Evolutionary conservation across 1,140 invertebrate species (phyloP).

Genomic region (Galendromus occidentalis): DNA sequence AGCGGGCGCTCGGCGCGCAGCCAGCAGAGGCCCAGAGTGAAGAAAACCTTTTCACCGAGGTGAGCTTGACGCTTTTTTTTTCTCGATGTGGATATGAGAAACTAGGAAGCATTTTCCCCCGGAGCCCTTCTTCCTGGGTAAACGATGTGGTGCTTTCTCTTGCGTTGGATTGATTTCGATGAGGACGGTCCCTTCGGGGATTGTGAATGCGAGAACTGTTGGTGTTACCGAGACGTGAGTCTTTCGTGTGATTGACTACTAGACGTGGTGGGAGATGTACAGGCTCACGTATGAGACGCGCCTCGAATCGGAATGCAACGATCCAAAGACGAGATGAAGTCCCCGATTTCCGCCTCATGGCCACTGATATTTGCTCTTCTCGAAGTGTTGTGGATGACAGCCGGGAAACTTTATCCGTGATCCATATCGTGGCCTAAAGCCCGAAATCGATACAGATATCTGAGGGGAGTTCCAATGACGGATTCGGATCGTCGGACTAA

Average conservation of each 20-base stretch:
- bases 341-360: too few relatives aligned
- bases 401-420: too few relatives aligned
- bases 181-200: neutral
- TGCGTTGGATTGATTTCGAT: neutral
- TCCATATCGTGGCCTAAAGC: too few relatives aligned
- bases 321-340: too few relatives aligned
- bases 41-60: neutral
- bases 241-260: neutral
- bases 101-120: neutral
- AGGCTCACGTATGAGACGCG: too few relatives aligned
- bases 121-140: neutral
- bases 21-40: neutral
- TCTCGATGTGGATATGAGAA: neutral
- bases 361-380: too few relatives aligned
- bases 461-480: too few relatives aligned
- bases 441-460: too few relatives aligned
- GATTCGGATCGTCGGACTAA: too few relatives aligned
- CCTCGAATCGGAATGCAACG: too few relatives aligned
- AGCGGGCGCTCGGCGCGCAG: neutral
- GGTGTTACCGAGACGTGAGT: neutral
- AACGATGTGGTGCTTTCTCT: neutral
- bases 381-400: too few relatives aligned
- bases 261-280: too few relatives aligned
- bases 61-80: neutral
- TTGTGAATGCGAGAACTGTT: neutral